A percentile compares a stretch with the other conserved stretches of the same genome.
Conservation (phyloP, 2,888 invertebrate genomes). For the Brachypalpus laphriformis region DNA sequence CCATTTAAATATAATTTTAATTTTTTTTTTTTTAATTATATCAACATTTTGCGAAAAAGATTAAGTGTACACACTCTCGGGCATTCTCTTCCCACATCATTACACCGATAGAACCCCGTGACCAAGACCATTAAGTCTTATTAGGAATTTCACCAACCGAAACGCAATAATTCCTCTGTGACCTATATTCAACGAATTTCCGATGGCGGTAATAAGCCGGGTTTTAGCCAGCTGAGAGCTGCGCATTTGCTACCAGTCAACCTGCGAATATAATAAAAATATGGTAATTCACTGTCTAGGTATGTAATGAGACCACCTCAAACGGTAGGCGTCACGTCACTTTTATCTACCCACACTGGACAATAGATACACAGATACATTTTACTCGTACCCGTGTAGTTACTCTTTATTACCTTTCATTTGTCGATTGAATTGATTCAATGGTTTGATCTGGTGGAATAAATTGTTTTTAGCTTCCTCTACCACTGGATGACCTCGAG, state of each 20-base stretch:
- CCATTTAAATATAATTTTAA: slow-evolving; percentile 10
- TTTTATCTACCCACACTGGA: slow-evolving; percentile 14
- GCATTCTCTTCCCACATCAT: slow-evolving; percentile 46
- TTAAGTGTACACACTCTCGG: slow-evolving; percentile 8
- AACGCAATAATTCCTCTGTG: slow-evolving; percentile 56
- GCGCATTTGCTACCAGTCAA: slow-evolving; percentile 19
- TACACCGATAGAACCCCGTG: slow-evolving; percentile 3
- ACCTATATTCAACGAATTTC: slow-evolving; percentile 53
- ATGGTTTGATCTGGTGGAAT: not conserved
- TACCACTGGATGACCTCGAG: slow-evolving; percentile 18
- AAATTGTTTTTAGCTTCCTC: not conserved
- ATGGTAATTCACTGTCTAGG: slow-evolving; percentile 48
- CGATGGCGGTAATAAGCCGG: slow-evolving; percentile 33
- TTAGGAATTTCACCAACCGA: slow-evolving; percentile 54
- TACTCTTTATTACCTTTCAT: not conserved
- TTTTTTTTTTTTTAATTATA: not conserved
- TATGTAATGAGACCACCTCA: slow-evolving; percentile 1
- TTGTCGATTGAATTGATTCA: not conserved
- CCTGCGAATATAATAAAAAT: slow-evolving; percentile 50
- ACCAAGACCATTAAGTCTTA: slow-evolving; percentile 53
- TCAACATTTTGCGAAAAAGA: slow-evolving; percentile 36
- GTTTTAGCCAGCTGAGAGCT: slow-evolving; percentile 3
- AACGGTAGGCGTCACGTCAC: slow-evolving; percentile 45
- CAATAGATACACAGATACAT: not conserved
- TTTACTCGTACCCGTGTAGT: slow-evolving; percentile 7